Evolutionary conservation across 2,113 vertebrate species (phyloP).

Genomic region (Xiphophorus maculatus): DNA sequence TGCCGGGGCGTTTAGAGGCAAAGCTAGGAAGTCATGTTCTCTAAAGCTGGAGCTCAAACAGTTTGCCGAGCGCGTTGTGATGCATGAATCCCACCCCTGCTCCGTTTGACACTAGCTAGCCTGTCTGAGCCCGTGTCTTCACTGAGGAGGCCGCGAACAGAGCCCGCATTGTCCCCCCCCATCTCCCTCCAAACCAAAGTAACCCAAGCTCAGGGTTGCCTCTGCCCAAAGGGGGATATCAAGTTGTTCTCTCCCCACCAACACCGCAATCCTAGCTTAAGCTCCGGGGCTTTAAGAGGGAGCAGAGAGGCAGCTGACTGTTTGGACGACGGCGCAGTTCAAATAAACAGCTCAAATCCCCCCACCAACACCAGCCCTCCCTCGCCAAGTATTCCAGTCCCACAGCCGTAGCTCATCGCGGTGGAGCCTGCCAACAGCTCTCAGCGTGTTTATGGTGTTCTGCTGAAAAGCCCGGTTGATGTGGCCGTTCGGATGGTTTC

Average conservation of each 20-base stretch:
- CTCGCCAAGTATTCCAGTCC: conserved; percentile 53
- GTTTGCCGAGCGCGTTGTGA: conserved; percentile 64
- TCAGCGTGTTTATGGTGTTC: conserved; percentile 66
- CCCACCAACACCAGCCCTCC: conserved; percentile 48
- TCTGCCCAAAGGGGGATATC: conserved; percentile 75
- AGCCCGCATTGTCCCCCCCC: conserved; percentile 77
- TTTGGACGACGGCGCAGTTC: conserved; percentile 75
- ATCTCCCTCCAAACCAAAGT: conserved; percentile 32
- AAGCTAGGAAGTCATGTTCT: conserved; percentile 58
- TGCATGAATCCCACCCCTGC: conserved; percentile 74
- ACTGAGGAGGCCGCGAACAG: conserved; percentile 71
- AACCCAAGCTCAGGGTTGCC: conserved; percentile 75
- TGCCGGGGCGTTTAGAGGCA: conserved; percentile 63
- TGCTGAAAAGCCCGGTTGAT: conserved; percentile 66
- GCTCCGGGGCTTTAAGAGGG: conserved; percentile 71
- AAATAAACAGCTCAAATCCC: conserved; percentile 80
- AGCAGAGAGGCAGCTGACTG: conserved; percentile 78
- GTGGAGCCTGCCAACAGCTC: conserved; percentile 51
- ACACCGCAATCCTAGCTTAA: conserved; percentile 68
- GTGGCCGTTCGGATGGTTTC: conserved; percentile 44
- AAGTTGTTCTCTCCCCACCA: conserved; percentile 71
- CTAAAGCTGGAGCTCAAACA: conserved; percentile 54
- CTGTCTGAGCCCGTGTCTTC: conserved; percentile 74
- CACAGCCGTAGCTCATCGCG: conserved; percentile 63
- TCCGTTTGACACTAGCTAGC: conserved; percentile 70